Evolutionary conservation across 2,113 vertebrate genomes (phyloP).

Genomic region (Theristicus caerulescens): DNA sequence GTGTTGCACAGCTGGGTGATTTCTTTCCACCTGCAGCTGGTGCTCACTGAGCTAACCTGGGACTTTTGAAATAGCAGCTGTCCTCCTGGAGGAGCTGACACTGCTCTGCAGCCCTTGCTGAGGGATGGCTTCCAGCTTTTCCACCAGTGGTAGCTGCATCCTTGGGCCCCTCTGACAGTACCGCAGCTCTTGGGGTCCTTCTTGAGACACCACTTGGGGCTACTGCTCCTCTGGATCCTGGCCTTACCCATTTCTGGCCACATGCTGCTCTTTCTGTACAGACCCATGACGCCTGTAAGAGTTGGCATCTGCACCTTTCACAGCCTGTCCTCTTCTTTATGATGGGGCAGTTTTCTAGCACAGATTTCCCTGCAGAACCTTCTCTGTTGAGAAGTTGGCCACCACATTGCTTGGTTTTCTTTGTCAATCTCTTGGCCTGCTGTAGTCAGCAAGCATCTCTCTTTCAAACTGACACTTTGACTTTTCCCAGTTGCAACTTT

Average conservation of each 20-base stretch:
- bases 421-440: background rate
- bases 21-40: background rate
- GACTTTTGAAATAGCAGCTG: background rate
- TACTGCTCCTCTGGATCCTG: background rate
- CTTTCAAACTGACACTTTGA: background rate
- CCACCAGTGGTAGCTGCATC: background rate
- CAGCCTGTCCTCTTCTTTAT: background rate
- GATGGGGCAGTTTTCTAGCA: background rate
- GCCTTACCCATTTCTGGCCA: background rate
- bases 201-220: rapidly evolving
- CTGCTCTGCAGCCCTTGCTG: background rate
- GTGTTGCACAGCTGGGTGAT: background rate
- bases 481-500: background rate
- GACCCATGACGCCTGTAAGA: background rate
- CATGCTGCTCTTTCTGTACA: background rate
- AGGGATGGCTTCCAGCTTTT: background rate
- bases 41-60: background rate
- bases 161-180: background rate
- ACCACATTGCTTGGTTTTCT: background rate
- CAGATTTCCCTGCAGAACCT: background rate
- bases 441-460: background rate
- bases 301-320: background rate
- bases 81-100: background rate
- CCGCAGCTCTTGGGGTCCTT: background rate
- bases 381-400: background rate